A percentile compares a stretch with the other conserved stretches of the same genome.
phyloP scores from a whole-genome alignment of 2,113 vertebrate genomes.

The Channa maculata region DNA sequence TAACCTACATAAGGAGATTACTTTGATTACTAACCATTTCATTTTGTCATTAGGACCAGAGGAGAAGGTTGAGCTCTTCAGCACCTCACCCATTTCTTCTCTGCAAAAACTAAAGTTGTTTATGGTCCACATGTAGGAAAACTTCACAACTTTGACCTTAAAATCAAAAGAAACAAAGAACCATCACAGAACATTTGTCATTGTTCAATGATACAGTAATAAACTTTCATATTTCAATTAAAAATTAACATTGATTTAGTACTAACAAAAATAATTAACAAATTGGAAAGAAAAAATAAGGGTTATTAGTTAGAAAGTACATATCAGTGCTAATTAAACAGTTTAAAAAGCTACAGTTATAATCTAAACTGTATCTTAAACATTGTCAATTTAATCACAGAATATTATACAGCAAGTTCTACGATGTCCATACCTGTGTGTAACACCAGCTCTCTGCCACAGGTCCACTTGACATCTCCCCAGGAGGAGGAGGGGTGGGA shows the following conservation, averaged over 20 bases:
- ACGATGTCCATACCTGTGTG: conserved; percentile 89
- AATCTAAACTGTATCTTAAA: background rate
- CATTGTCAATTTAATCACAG: background rate
- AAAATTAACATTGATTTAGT: background rate
- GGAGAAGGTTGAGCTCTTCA: conserved; percentile 99
- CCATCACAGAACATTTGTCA: background rate
- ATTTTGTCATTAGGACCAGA: conserved; percentile 99
- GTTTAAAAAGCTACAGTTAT: background rate
- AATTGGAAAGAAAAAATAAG: no score
- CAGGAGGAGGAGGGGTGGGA: conserved; percentile 92
- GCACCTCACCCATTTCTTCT: conserved; percentile 99
- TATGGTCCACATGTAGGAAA: conserved; percentile 99
- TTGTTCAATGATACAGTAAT: background rate
- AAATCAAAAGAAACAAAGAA: conserved; percentile 16
- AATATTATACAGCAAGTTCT: background rate
- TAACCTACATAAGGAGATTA: no score
- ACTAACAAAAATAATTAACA: no score
- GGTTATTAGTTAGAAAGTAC: no score
- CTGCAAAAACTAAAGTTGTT: conserved; percentile 99
- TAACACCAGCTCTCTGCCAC: conserved; percentile 99
- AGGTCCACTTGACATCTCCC: conserved; percentile 96
- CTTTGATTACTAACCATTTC: conserved; percentile 88
- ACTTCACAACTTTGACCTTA: conserved; percentile 99
- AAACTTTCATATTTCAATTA: background rate
- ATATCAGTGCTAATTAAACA: background rate